Percentiles rank a stretch among this genome's conserved stretches.
These are phyloP conservation scores for Sipha maydis DNA, from an alignment of 2,888 invertebrate species.

Conservation along the genomic window DNA sequence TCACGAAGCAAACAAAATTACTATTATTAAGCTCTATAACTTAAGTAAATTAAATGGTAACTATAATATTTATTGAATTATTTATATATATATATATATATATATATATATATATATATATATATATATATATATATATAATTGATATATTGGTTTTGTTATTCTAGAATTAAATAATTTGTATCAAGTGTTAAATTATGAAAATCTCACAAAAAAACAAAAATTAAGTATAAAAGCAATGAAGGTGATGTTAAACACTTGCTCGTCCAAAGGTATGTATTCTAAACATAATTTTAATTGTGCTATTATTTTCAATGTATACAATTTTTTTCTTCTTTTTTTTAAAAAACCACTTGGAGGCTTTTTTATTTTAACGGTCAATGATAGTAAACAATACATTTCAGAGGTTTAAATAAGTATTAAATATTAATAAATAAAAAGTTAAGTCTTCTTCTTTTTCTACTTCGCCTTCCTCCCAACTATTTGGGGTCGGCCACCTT, in stretches of 20 bases:
- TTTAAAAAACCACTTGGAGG: too few species aligned
- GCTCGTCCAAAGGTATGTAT: slow-evolving; percentile 34
- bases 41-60: slow-evolving; percentile 55
- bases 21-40: slow-evolving; percentile 10
- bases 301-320: too few species aligned
- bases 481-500: too few species aligned
- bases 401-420: too few species aligned
- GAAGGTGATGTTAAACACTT: slow-evolving; percentile 17
- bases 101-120: neutral
- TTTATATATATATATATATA: too few species aligned
- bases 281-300: neutral
- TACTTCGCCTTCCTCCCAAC: too few species aligned
- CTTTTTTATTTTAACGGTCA: too few species aligned
- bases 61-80: neutral
- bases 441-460: too few species aligned
- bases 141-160: neutral
- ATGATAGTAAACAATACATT: too few species aligned
- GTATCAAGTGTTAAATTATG: slow-evolving; percentile 31
- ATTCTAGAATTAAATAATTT: slow-evolving; percentile 34
- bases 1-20: slow-evolving; percentile 28
- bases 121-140: neutral
- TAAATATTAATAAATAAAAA: too few species aligned
- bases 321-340: too few species aligned
- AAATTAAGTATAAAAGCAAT: slow-evolving; percentile 40
- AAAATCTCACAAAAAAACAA: slow-evolving; percentile 43